Base-by-base conservation (phyloP, 2,888 invertebrate species). In the Strigamia maritima region DNA sequence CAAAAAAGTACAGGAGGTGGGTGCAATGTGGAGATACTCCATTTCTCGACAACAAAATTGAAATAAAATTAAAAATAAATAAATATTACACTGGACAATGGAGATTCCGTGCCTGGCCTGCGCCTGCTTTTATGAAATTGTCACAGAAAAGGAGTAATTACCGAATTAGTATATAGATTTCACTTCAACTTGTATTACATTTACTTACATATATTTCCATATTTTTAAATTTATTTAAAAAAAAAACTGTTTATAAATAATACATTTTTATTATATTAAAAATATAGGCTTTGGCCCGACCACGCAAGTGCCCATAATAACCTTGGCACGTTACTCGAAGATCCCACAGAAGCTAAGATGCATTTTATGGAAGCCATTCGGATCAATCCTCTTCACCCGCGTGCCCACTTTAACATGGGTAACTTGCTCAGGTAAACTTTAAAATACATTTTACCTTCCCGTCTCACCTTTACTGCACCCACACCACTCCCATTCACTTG, bases 241-340 rank as follows among this genome's bases (percentile, higher is more conserved):
- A 70, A 65, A 24, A 16, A 70, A 26, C 2, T 16, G 28, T 24
- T 65, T 24, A 65, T 65, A 65, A 70, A 70, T 70, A 70, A 70
- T 28, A 26, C 28, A 19, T 70, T 28, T 28, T 14, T 70, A 8
- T 70, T 70, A 26, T 28, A 26, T 70, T 70, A 65, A 65, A 26
- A 70, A 28, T 26, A 65, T 24, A 94, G 94, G 84, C 86, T 94
- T 75, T 94, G 94, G 92, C 93, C 94, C 12, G 90, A 91, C 54
- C 93, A 94, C 85, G 92, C 94, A 7, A 93, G 93, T 84, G 94
- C 94, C 0, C 93, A 94, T 87, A 94, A 94, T 86, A 95, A 95
- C 87, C 88, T 95, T 76, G 95, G 94, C 26, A 94, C 94, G 1
- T 86, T 94, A 81, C 89, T 93, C 82, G 87, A 89, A 80, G 91